Percentiles rank a stretch among this genome's conserved stretches.
Conservation (phyloP, 2,797 vertebrate genomes). For the Aotus griseimembra region DNA sequence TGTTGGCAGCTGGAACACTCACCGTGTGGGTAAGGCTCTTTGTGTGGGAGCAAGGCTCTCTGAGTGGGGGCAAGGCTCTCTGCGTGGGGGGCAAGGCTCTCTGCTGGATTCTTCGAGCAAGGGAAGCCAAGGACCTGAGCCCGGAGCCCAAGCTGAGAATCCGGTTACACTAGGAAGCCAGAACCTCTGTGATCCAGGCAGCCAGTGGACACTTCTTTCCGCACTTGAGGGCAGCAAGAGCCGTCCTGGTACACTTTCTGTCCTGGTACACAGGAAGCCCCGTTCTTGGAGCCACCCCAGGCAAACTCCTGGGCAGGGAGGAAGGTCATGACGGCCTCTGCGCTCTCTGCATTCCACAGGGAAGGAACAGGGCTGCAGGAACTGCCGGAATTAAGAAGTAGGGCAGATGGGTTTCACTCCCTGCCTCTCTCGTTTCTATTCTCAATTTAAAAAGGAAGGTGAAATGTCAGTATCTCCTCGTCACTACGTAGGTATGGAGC, state of each 20-base stretch:
- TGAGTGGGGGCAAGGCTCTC: too few species aligned
- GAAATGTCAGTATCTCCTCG: rapidly evolving
- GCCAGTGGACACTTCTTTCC: too few species aligned
- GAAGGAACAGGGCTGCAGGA: rapidly evolving
- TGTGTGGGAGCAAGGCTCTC: too few species aligned
- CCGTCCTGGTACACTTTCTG: rapidly evolving
- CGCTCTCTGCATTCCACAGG: neutral
- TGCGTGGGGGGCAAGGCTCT: too few species aligned
- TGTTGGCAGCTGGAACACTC: too few species aligned
- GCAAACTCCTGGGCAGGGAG: neutral
- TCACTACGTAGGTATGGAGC: rapidly evolving
- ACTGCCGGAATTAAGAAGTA: neutral
- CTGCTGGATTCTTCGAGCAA: too few species aligned
- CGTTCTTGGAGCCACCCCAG: rapidly evolving
- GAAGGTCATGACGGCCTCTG: rapidly evolving
- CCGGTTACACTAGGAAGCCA: neutral
- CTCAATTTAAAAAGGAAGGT: rapidly evolving
- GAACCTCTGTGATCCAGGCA: neutral
- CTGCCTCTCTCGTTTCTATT: rapidly evolving
- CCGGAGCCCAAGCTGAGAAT: too few species aligned
- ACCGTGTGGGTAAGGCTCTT: too few species aligned
- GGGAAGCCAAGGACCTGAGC: too few species aligned
- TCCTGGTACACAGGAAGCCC: rapidly evolving
- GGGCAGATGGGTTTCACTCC: rapidly evolving
- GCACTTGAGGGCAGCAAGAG: neutral